Conservation (phyloP, 2,797 vertebrate species). For the Alcedo atthis region DNA sequence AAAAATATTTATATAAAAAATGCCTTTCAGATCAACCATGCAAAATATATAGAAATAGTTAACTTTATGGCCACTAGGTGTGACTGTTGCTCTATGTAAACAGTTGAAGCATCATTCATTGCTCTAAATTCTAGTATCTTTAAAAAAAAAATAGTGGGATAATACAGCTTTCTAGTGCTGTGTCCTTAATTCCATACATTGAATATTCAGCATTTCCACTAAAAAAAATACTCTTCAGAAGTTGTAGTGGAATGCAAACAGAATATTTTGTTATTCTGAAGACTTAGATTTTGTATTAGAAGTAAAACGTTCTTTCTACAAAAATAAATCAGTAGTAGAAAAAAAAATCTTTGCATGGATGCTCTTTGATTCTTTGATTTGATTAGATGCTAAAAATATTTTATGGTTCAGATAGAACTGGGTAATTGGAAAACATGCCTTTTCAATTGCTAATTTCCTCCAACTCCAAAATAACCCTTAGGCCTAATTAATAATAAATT, state of each 20-base stretch:
- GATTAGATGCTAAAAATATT: not conserved
- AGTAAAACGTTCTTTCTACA: not conserved
- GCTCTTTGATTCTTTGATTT: not conserved
- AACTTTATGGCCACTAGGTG: conserved; percentile 47
- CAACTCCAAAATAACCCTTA: not conserved
- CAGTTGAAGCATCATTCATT: not conserved
- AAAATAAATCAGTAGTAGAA: not conserved
- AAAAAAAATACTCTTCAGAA: not conserved
- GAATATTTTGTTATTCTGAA: not conserved
- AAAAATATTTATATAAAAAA: not conserved
- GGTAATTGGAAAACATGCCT: not conserved
- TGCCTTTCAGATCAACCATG: not conserved
- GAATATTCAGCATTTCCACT: not conserved
- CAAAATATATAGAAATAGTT: not conserved
- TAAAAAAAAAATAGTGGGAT: not conserved
- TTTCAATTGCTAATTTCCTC: not conserved
- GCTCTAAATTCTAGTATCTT: not conserved
- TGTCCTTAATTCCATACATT: not conserved
- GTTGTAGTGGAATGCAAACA: not conserved
- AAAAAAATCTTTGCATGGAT: not conserved
- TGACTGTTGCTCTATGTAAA: conserved; percentile 15
- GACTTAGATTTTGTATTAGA: not conserved
- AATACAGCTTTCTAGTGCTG: not conserved
- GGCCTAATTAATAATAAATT: not conserved
- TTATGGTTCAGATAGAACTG: not conserved